These are phyloP conservation scores for Nothocercus julius DNA, from an alignment of 2,113 vertebrate species.

Conservation along the genomic window DNA sequence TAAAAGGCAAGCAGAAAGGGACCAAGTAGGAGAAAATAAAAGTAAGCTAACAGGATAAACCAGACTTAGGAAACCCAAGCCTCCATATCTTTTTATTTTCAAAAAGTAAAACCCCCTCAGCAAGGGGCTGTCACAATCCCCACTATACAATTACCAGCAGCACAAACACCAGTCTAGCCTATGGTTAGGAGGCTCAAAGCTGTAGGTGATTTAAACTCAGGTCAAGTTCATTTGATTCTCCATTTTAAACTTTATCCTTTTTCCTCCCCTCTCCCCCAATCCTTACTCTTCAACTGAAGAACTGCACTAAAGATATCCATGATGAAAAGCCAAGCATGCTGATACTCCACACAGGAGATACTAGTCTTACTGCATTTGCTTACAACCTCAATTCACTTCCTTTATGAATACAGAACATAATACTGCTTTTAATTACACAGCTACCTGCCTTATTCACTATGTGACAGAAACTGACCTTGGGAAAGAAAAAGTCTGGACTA, in stretches of 20 bases:
- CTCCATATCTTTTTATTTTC: not conserved
- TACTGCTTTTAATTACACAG: constrained; percentile 16
- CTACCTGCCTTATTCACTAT: not conserved
- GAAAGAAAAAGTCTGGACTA: not conserved
- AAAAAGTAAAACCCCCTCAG: not conserved
- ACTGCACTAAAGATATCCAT: not conserved
- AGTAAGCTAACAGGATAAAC: not conserved
- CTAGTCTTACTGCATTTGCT: constrained; percentile 33
- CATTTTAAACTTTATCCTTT: not conserved
- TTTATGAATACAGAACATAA: constrained; percentile 3
- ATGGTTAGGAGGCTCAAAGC: fast-evolving
- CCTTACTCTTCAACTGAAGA: fast-evolving
- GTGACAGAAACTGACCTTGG: not conserved
- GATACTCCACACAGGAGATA: constrained; percentile 10
- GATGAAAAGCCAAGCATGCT: not conserved
- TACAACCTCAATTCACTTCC: not conserved
- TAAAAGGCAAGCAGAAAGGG: not conserved
- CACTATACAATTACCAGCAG: not conserved
- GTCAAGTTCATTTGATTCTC: fast-evolving
- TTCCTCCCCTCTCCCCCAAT: too few relatives aligned
- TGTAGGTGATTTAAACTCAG: not conserved
- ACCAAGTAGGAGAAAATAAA: not conserved
- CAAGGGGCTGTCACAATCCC: fast-evolving
- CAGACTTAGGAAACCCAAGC: not conserved
- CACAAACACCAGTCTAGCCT: not conserved